phyloP scores from a whole-genome alignment of 2,797 vertebrate genomes.

The Gephyroberyx darwinii region DNA sequence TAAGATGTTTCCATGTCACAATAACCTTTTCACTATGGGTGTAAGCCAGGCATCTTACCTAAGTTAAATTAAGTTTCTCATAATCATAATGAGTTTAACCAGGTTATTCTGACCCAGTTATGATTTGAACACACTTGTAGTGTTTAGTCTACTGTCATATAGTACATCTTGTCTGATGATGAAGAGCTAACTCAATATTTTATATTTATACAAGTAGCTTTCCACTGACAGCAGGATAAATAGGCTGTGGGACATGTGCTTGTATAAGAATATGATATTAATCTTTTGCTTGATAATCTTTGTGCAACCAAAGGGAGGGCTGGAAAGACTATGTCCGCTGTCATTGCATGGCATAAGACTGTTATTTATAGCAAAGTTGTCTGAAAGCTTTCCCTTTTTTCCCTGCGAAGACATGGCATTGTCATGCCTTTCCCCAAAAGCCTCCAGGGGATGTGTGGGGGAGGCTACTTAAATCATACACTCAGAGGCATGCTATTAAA shows the following conservation, averaged over 20 bases:
- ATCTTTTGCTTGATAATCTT: constrained; percentile 16
- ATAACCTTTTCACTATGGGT: no score
- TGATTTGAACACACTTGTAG: not conserved
- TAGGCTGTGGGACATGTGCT: not conserved
- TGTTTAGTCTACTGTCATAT: not conserved
- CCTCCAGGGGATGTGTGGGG: constrained; percentile 40
- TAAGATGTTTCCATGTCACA: no score
- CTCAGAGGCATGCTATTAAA: constrained; percentile 31
- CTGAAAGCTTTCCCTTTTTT: constrained; percentile 12
- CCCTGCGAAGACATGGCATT: constrained; percentile 30
- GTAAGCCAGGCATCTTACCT: no score
- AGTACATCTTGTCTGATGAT: not conserved
- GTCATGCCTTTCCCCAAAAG: constrained; percentile 44
- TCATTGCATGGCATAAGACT: constrained; percentile 25
- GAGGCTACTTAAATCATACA: constrained; percentile 40
- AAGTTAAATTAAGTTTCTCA: no score
- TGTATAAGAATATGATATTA: constrained; percentile 12
- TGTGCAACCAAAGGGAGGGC: constrained; percentile 14
- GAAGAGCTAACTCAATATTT: constrained; percentile 9
- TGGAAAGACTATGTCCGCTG: constrained; percentile 22
- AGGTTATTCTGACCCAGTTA: not conserved
- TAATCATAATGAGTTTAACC: not conserved
- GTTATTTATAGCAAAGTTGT: constrained; percentile 61
- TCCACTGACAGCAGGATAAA: not conserved
- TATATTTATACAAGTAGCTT: not conserved